Evolutionary conservation across 1,140 invertebrate species (phyloP), one percentile per base, ranked within the genome.

Genomic region (Anoplolepis gracilipes): DNA sequence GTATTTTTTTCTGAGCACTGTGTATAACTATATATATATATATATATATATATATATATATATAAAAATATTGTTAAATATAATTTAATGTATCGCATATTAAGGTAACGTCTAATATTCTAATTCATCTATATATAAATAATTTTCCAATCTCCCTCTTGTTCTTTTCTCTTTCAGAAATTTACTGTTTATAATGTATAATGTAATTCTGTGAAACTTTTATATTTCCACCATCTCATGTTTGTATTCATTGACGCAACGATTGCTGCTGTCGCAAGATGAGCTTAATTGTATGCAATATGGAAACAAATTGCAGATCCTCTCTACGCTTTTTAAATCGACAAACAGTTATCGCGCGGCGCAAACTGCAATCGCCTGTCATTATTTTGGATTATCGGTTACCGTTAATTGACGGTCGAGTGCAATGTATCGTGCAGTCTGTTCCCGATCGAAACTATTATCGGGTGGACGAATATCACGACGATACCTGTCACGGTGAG

Each of bases 341-440:
- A 84, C 69, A 84, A 84, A 86, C 81, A 84, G 73, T 84, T 86
- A 86, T 86, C 81, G 55, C 79, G 59, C 62, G 79, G 85, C 85
- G 69, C 46, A 86, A 84, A 84, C 85, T 67, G 61, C 85, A 84
- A 86, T 86, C 85, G 85, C 64, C 73, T 82, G 85, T 84, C 85
- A 86, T 86, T 86, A 86, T 84, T 84, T 84, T 75, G 79, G 85
- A 86, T 86, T 86, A 86, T 86, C 85, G 85, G 79, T 86, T 73
- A 86, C 79, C 85, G 79, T 86, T 86, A 86, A 86, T 86, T 85
- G 84, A 81, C 84, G 84, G 55, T 64, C 65, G 65, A n/a, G 53
- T 55, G 65, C 65, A 33, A 69, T 53, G 77, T 81, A 72, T 81
- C 59, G 78, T 65, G 49, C 85, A 67, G 39, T 84, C 85, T 57